Percentiles rank a stretch among this genome's conserved stretches.
Evolutionary conservation across 2,113 vertebrate species (phyloP).

Genomic region (Crotophaga sulcirostris): DNA sequence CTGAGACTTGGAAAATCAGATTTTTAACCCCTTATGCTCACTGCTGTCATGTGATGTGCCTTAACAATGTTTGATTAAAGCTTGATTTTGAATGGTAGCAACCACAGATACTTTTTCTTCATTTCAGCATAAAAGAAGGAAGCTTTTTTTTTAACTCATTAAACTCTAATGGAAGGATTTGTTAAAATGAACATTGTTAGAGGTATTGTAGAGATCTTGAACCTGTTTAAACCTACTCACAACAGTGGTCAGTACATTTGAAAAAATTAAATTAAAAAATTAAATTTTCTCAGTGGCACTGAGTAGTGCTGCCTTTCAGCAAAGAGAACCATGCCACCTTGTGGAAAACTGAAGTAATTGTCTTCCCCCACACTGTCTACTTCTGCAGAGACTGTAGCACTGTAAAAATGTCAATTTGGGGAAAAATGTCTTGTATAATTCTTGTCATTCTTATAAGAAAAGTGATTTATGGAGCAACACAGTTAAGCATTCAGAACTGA

Average conservation of each 20-base stretch:
- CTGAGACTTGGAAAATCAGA: background rate
- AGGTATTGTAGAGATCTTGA: background rate
- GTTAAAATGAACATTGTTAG: background rate
- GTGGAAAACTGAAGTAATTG: conserved; percentile 48
- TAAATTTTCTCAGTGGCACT: background rate
- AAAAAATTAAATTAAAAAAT: background rate
- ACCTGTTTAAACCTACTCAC: background rate
- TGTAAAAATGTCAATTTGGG: background rate
- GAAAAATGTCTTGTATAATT: background rate
- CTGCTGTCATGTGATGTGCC: background rate
- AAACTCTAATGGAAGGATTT: background rate
- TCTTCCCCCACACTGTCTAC: background rate
- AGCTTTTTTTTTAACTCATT: background rate
- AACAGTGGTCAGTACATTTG: background rate
- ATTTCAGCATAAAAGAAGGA: background rate
- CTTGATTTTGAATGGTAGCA: background rate
- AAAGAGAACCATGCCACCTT: conserved; percentile 62
- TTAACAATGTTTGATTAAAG: background rate
- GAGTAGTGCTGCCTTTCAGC: background rate
- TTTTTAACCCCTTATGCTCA: background rate
- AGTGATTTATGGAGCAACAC: background rate
- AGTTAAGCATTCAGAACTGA: background rate
- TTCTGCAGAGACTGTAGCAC: background rate
- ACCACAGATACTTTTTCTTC: background rate
- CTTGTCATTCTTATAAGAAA: background rate